A percentile compares a stretch with the other conserved stretches of the same genome.
Conservation (phyloP, 1,140 invertebrate species). For the Colletes latitarsis region DNA sequence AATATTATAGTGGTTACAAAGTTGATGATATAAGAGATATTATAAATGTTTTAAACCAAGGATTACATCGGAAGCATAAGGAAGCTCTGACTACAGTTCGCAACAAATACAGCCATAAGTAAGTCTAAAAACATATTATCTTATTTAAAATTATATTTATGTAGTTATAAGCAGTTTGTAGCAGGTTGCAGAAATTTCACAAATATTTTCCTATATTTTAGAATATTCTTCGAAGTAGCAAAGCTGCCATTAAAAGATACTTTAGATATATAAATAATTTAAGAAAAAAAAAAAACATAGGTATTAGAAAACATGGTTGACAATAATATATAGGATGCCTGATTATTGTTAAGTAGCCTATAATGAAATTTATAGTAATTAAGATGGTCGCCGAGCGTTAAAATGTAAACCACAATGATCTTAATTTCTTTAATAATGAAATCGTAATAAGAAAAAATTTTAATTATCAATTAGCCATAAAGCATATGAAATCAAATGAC, state of each 20-base stretch:
- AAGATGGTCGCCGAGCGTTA: constrained; percentile 15
- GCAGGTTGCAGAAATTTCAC: not conserved
- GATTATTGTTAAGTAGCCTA: constrained; percentile 31
- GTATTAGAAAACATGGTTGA: constrained; percentile 14
- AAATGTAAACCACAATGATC: constrained; percentile 20
- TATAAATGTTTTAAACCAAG: constrained; percentile 87
- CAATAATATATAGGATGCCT: constrained; percentile 27
- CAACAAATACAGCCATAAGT: constrained; percentile 97
- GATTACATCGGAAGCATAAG: constrained; percentile 88
- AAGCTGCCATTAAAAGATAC: constrained; percentile 84
- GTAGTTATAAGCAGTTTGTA: not conserved
- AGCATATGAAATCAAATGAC: constrained; percentile 11
- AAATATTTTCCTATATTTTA: constrained; percentile 77
- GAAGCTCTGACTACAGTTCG: constrained; percentile 91
- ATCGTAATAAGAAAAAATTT: not conserved
- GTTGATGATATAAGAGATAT: constrained; percentile 88
- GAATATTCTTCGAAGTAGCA: constrained; percentile 93
- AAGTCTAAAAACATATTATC: constrained; percentile 73
- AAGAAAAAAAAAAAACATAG: constrained; percentile 21
- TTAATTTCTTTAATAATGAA: constrained; percentile 22
- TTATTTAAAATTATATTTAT: not conserved
- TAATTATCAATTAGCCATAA: constrained; percentile 3
- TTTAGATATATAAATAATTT: constrained; percentile 64
- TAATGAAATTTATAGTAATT: constrained; percentile 18
- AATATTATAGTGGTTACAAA: constrained; percentile 94